Evolutionary conservation across 1,140 invertebrate species (phyloP).

Genomic region (Drosophila mauritiana): DNA sequence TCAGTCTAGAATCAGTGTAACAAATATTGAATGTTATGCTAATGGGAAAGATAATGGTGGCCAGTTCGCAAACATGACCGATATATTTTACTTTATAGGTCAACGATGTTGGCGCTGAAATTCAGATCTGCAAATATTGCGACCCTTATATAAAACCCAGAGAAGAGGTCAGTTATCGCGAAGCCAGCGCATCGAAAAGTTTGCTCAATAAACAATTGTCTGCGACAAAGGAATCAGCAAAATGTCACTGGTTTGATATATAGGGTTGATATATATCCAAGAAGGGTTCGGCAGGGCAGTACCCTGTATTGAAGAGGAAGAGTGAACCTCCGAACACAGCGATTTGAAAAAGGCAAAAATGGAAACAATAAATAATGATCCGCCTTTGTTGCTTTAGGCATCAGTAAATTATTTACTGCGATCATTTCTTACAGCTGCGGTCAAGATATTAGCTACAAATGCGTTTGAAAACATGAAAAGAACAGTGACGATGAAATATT

Average conservation of each 20-base stretch:
- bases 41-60: constrained; percentile 46
- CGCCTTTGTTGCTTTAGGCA: constrained; percentile 19
- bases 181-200: constrained; percentile 10
- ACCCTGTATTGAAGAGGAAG: not conserved
- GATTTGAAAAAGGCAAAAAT: constrained; percentile 2
- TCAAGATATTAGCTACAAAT: not conserved
- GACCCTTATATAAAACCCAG: constrained; percentile 1
- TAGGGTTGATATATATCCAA: not conserved
- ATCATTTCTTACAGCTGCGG: constrained; percentile 8
- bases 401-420: constrained; percentile 16
- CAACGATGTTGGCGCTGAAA: constrained; percentile 39
- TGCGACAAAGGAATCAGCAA: constrained; percentile 18
- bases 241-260: not conserved
- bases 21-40: constrained; percentile 43
- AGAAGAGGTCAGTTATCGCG: constrained; percentile 42
- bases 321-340: not conserved
- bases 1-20: constrained; percentile 46
- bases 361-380: constrained; percentile 26
- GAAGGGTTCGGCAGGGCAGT: constrained; percentile 4
- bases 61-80: constrained; percentile 38
- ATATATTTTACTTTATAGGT: constrained; percentile 46
- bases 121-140: constrained; percentile 34
- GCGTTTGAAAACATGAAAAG: not conserved
- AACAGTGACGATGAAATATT: not conserved
- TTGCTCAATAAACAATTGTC: constrained; percentile 20